A percentile compares a stretch with the other conserved stretches of the same genome.
Evolutionary conservation across 2,888 invertebrate genomes (phyloP).

Genomic region (Epinotia bilunana): DNA sequence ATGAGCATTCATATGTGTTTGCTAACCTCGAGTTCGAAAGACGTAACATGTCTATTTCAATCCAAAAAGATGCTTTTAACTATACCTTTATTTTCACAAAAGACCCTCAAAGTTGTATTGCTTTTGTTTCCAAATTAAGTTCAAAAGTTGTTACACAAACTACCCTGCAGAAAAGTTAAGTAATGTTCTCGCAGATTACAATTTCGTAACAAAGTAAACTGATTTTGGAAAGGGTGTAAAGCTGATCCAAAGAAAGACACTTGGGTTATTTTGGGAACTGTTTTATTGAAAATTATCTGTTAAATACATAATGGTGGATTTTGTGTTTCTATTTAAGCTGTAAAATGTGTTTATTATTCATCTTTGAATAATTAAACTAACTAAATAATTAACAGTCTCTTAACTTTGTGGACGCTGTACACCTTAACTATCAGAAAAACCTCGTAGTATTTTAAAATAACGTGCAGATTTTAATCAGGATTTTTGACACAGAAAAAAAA

Average conservation of each 20-base stretch:
- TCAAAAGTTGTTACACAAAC: constrained; percentile 16
- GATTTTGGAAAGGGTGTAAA: constrained; percentile 7
- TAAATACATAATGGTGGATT: too few species aligned
- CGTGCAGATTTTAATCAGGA: too few species aligned
- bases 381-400: too few species aligned
- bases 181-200: constrained; percentile 18
- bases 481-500: too few species aligned
- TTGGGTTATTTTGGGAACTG: background rate
- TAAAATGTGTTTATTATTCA: too few species aligned
- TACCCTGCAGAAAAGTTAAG: constrained; percentile 20
- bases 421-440: too few species aligned
- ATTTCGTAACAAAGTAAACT: constrained; percentile 9
- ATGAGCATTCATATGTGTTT: background rate
- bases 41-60: background rate
- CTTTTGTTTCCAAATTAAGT: constrained; percentile 32
- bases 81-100: background rate
- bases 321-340: too few species aligned
- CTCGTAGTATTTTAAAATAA: too few species aligned
- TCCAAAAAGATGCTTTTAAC: background rate
- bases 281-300: background rate
- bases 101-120: constrained; percentile 31
- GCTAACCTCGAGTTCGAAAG: background rate
- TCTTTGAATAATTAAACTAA: too few species aligned
- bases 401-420: too few species aligned
- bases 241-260: background rate